Evolutionary conservation across 2,888 invertebrate species (phyloP).

Genomic region (Lasiommata megera): DNA sequence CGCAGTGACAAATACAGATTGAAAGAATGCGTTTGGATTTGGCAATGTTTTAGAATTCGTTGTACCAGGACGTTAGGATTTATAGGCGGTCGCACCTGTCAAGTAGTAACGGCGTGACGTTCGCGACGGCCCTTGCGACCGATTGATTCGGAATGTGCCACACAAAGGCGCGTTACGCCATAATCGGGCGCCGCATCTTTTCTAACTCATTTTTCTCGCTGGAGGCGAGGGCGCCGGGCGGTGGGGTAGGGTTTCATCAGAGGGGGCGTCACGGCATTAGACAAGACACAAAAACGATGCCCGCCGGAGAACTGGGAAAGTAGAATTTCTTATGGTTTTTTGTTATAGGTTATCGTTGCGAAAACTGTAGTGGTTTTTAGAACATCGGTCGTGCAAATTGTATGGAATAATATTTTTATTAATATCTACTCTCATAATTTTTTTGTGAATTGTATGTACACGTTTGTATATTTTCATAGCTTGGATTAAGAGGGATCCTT

Average conservation of each 20-base stretch:
- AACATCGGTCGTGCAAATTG: conserved; percentile 16
- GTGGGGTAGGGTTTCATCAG: conserved; percentile 59
- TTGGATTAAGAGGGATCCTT: too few species aligned
- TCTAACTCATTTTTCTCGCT: conserved; percentile 82
- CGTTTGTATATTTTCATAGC: too few species aligned
- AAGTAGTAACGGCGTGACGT: conserved; percentile 50
- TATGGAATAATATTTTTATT: background rate
- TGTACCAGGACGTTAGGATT: conserved; percentile 46
- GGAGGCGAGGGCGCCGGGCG: conserved; percentile 50
- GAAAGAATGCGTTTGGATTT: conserved; percentile 23
- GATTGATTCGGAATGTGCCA: conserved; percentile 72
- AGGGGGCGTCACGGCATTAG: conserved; percentile 78
- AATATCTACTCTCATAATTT: background rate
- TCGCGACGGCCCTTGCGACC: conserved; percentile 50
- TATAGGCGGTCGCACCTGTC: conserved; percentile 45
- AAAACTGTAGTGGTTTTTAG: conserved; percentile 31
- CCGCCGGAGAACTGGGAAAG: conserved; percentile 68
- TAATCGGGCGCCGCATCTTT: conserved; percentile 80
- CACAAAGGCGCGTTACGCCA: conserved; percentile 74
- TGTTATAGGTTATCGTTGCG: conserved; percentile 37
- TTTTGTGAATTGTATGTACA: too few species aligned
- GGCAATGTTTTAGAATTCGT: conserved; percentile 17
- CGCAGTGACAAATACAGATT: conserved; percentile 7
- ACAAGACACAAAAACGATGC: conserved; percentile 80
- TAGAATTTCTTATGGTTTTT: conserved; percentile 68